Evolutionary conservation across 1,140 invertebrate species (phyloP), one percentile per base, ranked within the genome.

Genomic region (Heliconius himera): DNA sequence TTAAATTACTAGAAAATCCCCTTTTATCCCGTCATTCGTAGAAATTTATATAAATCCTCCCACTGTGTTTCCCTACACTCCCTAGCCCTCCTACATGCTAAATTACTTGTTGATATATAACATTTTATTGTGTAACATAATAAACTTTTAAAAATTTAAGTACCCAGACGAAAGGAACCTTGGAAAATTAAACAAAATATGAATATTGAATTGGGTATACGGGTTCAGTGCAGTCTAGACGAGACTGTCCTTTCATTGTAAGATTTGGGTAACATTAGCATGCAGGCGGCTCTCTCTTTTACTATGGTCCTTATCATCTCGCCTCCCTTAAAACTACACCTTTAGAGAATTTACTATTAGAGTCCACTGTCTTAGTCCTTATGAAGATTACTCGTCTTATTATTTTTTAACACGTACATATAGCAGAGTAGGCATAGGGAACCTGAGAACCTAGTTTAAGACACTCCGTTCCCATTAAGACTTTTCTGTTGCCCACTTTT

Each of bases 111-210:
- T 36, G 33, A 6, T 36, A 6, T 36, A 6, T 36, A 36, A 36
- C 33, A 36, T 36, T 36, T 1, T 36, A 36, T 36, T 36, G 33
- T 56, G 18, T 56, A n/a, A n/a, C n/a, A 9, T 56, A 56, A 56
- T 8, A 56, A 56, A n/a, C 0, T 8, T 26, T 29, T 11, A 56
- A 29, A 66, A 66, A 5, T 4, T 13, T 46, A 5, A 46, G n/a
- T 8, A 16, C 60, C 16, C n/a, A 56, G n/a, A 9, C 54, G 0
- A n/a, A 4, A 1, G 9, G 26, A 16, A 29, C 13, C 22, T 29
- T 66, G 9, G 26, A 66, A 66, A 66, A 66, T 66, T 66, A 66
- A 66, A 29, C 60, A 66, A 26, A 66, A 66, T n/a, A 66, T 66
- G 26, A 66, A 66, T 29, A 66, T 66, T 66, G 60, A 66, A 66